Base-by-base conservation (phyloP, 2,888 invertebrate species). In the Unio delphinus region DNA sequence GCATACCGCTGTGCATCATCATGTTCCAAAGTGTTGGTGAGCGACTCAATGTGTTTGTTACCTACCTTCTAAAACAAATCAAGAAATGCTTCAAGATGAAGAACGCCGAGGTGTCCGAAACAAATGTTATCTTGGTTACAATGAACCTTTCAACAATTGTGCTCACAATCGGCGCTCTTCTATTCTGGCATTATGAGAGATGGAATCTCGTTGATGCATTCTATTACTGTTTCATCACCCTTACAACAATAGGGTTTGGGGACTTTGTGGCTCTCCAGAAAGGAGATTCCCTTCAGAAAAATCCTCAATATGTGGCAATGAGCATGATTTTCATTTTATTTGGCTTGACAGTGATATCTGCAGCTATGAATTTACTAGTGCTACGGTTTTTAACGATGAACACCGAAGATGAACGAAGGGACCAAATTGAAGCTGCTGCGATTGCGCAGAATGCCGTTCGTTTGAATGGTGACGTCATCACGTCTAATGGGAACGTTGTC, bases 21-120 rank as follows among this genome's bases (percentile, higher is more conserved):
- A 99, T 99, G 98, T 99, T 99, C 92, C 99, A 99, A 90, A 97
- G 97, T 86, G 99, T 99, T 79, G 99, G 99, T 85, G 99, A 99
- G 91, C 94, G 99, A 79, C 92, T 99, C 68, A 99, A 99, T 90
- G 98, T 98, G 89, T 96, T 99, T 83, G 97, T 98, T 0, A 98
- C 98, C 0, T 97, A 97, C 18, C 94, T 98, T 23, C 96, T 99
- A 76, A 92, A 95, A 81, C 93, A 95, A 62, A 94, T 96, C 30
- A 98, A 98, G 88, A 94, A 94, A 79, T 95, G 96, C 87, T 91
- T 96, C 90, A 93, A 94, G 89, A 94, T 95, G 91, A 93, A 94
- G 85, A 94, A 95, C 88, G 78, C 82, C 17, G 88, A 90, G 60
- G 91, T 92, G 65, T 96, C 98, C 15, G 98, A 98, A 91, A 96